A percentile compares a stretch with the other conserved stretches of the same genome.
Evolutionary conservation across 2,888 invertebrate genomes (phyloP).

Genomic region (Apamea crenata): DNA sequence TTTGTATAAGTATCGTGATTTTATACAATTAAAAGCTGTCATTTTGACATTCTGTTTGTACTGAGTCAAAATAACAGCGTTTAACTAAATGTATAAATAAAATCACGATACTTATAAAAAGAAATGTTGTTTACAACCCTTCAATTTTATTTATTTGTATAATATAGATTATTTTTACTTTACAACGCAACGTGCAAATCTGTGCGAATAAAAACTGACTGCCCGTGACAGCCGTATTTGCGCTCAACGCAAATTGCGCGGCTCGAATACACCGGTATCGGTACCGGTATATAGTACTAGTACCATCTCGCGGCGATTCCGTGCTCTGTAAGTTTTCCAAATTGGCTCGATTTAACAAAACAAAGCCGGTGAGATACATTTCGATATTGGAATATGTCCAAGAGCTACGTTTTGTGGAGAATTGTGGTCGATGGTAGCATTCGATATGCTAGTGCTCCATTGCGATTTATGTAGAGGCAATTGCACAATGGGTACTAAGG

Average conservation of each 20-base stretch:
- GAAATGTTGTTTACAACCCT: too few species aligned
- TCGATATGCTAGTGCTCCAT: slow-evolving; percentile 23
- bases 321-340: slow-evolving; percentile 31
- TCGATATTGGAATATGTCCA: slow-evolving; percentile 66
- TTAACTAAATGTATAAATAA: too few species aligned
- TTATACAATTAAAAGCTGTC: too few species aligned
- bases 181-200: too few species aligned
- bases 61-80: too few species aligned
- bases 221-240: background rate
- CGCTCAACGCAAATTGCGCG: background rate
- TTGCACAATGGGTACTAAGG: background rate
- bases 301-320: background rate
- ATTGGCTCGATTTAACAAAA: slow-evolving; percentile 67
- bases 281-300: background rate
- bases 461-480: slow-evolving; percentile 23
- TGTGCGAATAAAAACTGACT: background rate
- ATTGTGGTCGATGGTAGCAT: slow-evolving; percentile 31
- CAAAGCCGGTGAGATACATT: slow-evolving; percentile 57
- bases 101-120: too few species aligned
- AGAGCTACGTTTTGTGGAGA: slow-evolving; percentile 52
- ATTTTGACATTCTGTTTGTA: too few species aligned
- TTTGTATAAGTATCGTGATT: too few species aligned
- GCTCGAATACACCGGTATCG: background rate
- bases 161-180: background rate
- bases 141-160: background rate